phyloP scores from a whole-genome alignment of 2,888 invertebrate species.

The Tiliacea aurago region DNA sequence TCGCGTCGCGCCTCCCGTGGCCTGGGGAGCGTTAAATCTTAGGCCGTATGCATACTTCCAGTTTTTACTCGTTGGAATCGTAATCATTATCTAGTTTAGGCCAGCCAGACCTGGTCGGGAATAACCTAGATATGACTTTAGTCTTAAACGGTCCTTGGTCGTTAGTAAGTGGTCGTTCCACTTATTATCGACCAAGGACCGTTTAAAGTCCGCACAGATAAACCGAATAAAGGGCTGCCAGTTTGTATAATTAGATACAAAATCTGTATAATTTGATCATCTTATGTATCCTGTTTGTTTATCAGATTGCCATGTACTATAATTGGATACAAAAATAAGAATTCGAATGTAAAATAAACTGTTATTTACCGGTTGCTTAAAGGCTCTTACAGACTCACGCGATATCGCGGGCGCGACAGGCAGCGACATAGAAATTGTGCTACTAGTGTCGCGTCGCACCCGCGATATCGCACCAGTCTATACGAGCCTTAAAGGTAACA shows the following conservation, averaged over 20 bases:
- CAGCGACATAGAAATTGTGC: too few relatives aligned
- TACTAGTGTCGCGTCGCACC: too few relatives aligned
- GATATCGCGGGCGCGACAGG: too few relatives aligned
- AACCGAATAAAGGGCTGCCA: not conserved
- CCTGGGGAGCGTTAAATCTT: too few relatives aligned
- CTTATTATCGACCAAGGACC: not conserved
- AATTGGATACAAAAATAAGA: not conserved
- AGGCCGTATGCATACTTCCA: not conserved
- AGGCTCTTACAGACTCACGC: too few relatives aligned
- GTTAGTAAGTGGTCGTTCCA: too few relatives aligned
- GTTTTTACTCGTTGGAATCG: not conserved
- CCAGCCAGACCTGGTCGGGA: not conserved
- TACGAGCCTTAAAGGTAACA: too few relatives aligned
- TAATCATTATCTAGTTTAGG: not conserved
- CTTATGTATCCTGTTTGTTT: not conserved
- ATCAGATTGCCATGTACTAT: not conserved
- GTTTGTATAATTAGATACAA: too few relatives aligned
- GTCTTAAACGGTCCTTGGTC: not conserved
- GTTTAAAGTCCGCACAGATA: not conserved
- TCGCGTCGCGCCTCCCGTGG: too few relatives aligned
- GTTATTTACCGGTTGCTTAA: not conserved
- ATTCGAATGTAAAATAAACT: not conserved
- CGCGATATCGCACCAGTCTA: too few relatives aligned
- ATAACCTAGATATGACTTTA: conserved; percentile 1
- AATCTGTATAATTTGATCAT: not conserved